Base-by-base conservation (phyloP, 2,888 invertebrate genomes). In the Apoda limacodes region DNA sequence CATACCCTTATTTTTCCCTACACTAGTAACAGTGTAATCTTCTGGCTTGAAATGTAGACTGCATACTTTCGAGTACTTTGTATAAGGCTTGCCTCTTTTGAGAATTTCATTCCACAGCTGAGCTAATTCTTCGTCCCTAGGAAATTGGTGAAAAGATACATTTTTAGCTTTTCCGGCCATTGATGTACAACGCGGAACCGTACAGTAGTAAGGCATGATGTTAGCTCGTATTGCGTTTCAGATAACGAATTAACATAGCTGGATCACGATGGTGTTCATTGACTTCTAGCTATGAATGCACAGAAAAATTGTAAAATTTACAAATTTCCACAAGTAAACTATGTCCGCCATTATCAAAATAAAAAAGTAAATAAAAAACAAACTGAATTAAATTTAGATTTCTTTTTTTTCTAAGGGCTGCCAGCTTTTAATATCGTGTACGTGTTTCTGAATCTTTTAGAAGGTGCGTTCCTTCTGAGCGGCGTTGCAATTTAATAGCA, bases 171-270 rank as follows among this genome's bases (percentile, higher is more conserved):
- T 81, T 10, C 81, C 81, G 45, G 81, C 80, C 75, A 81, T 71
- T 1, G 81, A 81, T 0, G 81, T 81, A 47, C 81, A 81, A 28
- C 70, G 70, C 37, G 81, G 81, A 43, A 81, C 81, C 7, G 81
- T 81, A 45, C 81, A 81, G 46, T 81, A 81, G 52, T 81, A 81
- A 43, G 78, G 78, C 81, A 81, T 81, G 45, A 60, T 76, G 50
- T 45, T 56, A 60, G 40, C 45, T 46, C 33, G 45, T 40, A 50
- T 42, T 46, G 45, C 39, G 45, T 40, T n/a, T 40, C 30, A 40
- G 38, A 37, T 43, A 44, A 55, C 42, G 42, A 55, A 53, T 49
- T 59, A 56, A 50, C 66, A 68, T 68, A 56, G 46, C 57, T 61
- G 36, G 14, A 32, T 30, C 29, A 37, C 32, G 28, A 34, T 38